Evolutionary conservation across 2,888 invertebrate genomes (phyloP).

Genomic region (Homarus gammarus): DNA sequence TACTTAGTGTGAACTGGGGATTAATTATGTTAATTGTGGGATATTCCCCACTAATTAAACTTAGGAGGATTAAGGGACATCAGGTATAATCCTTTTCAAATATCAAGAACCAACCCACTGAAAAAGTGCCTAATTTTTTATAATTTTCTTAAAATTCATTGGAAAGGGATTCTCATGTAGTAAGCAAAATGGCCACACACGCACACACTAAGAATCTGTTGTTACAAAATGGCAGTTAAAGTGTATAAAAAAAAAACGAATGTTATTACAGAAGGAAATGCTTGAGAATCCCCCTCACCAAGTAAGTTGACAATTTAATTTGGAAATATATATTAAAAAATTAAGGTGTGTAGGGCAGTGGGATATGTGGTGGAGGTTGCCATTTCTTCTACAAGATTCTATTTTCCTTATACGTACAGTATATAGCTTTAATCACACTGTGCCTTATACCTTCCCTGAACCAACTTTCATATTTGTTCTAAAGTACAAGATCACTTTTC

Average conservation of each 20-base stretch:
- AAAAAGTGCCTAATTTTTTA: slow-evolving; percentile 53
- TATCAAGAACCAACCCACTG: slow-evolving; percentile 39
- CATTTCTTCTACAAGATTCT: not conserved
- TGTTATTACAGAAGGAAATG: not conserved
- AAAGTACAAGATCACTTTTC: slow-evolving; percentile 1
- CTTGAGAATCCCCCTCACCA: slow-evolving; percentile 16
- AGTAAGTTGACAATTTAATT: slow-evolving; percentile 44
- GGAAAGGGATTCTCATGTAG: slow-evolving; percentile 30
- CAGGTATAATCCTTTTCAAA: not conserved
- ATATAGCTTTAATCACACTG: slow-evolving; percentile 1
- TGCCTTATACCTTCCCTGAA: not conserved
- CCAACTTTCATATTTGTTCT: not conserved
- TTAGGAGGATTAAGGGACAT: slow-evolving; percentile 31
- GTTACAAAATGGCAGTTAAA: not conserved
- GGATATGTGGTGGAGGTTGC: slow-evolving; percentile 6
- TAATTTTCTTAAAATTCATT: not conserved
- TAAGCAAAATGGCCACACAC: not conserved
- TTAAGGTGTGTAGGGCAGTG: slow-evolving; percentile 12
- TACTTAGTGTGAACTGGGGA: slow-evolving; percentile 64
- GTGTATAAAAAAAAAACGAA: not conserved
- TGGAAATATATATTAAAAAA: slow-evolving; percentile 15
- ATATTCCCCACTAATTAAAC: slow-evolving; percentile 36
- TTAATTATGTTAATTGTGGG: slow-evolving; percentile 17
- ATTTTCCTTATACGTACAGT: not conserved
- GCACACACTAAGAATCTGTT: not conserved